Conservation (phyloP, 2,113 vertebrate species). For the Cricetomys ansorgei region DNA sequence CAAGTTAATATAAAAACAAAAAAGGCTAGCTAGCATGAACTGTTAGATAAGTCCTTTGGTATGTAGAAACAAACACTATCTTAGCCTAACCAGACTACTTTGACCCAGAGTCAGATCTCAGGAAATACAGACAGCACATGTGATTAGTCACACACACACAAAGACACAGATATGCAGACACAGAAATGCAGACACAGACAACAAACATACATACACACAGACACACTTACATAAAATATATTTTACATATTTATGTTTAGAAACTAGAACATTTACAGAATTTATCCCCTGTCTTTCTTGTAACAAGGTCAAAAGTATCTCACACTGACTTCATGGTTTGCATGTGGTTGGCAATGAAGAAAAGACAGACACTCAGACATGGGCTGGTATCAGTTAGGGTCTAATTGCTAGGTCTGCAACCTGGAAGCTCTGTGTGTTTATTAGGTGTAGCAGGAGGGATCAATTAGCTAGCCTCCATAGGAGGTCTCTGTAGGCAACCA, state of each 20-base stretch:
- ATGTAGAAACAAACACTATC: neutral
- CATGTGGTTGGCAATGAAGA: neutral
- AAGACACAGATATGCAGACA: too few relatives aligned
- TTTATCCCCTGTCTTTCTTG: neutral
- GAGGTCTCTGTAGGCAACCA: neutral
- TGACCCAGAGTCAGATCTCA: neutral
- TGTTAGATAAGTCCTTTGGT: neutral
- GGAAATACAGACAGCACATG: neutral
- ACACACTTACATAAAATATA: neutral
- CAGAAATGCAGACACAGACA: neutral
- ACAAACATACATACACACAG: neutral
- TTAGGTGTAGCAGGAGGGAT: neutral
- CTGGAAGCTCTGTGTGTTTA: neutral
- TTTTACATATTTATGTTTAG: neutral
- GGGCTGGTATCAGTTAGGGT: too few relatives aligned
- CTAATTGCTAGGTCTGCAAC: neutral
- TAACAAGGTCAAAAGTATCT: neutral
- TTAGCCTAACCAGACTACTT: neutral
- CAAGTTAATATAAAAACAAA: neutral
- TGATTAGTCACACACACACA: neutral
- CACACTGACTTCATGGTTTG: neutral
- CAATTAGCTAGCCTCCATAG: neutral
- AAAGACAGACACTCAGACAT: neutral
- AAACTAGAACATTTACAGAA: neutral
- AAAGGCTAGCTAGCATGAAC: neutral